Base-by-base conservation (phyloP, 2,888 invertebrate genomes). In the Hyalella azteca region DNA sequence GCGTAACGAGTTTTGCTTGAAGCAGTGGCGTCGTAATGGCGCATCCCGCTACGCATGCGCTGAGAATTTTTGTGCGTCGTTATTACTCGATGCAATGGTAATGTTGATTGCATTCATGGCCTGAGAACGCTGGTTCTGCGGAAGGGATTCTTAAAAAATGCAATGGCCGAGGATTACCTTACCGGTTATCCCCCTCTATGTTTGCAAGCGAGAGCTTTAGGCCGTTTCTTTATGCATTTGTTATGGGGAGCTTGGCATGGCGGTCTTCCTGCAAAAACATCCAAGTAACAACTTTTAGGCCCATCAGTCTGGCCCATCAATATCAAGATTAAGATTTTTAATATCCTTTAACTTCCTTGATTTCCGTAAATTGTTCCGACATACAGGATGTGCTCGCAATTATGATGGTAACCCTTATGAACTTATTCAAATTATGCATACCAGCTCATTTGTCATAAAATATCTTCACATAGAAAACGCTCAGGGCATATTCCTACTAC, bases 51-150 rank as follows among this genome's bases (percentile, higher is more conserved):
- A 66, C 36, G 66, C 66, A n/a, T 15, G 32, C 15, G 0, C 29
- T 66, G 66, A 36, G 36, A 36, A 66, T 66, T 66, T 66, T 66
- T 66, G 66, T n/a, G 22, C 32, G 7, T 32, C 36, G 36, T 66
- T 66, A 66, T 66, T 66, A 66, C 66, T 36, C 36, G 36, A 36
- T 66, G 36, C 66, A 36, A 66, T 66, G 19, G 66, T 66, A 66
- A 66, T 66, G 66, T 66, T 66, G 66, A 66, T 66, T 66, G 66
- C 66, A 66, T 66, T 66, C 66, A 66, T 66, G 66, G 66, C 66
- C 36, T 22, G 36, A 54, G 66, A 66, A 66, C 19, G 66, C 36
- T 66, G 32, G 7, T 32, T 36, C 13, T 19, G 32, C 36, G 11
- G 36, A 36, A n/a, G 32, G 66, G 36, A 36, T 66, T 29, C 36